Conservation (phyloP, 37 sponge, comb jelly and placozoan genomes). For the Beroe forskalii region DNA sequence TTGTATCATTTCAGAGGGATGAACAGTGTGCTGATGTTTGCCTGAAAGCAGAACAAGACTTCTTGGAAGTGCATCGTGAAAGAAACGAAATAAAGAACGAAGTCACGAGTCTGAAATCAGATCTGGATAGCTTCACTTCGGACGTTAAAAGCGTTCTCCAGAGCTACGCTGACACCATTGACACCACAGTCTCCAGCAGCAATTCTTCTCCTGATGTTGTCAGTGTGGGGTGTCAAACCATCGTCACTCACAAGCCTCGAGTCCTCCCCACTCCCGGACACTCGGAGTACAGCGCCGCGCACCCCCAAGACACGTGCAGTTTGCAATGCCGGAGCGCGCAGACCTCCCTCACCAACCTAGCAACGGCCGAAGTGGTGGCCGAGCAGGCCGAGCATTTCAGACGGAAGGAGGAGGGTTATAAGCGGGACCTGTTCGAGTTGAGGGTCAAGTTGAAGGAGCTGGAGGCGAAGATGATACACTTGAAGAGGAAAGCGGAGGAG, state of each 20-base stretch:
- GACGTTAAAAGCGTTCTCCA: neutral
- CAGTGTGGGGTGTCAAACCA: neutral
- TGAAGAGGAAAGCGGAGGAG: slow-evolving; percentile 32
- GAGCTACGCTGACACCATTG: neutral
- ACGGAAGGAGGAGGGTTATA: slow-evolving; percentile 4
- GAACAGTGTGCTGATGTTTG: neutral
- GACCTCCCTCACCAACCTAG: neutral
- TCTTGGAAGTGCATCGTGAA: neutral
- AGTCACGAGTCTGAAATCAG: neutral
- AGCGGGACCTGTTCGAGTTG: slow-evolving; percentile 18
- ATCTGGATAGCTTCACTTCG: neutral
- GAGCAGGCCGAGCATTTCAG: neutral
- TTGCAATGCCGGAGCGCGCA: neutral
- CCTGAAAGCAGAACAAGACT: neutral
- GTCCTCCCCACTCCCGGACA: neutral
- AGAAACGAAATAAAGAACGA: neutral
- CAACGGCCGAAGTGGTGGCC: neutral
- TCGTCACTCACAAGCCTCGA: neutral
- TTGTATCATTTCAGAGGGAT: neutral
- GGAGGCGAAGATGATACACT: slow-evolving; percentile 39
- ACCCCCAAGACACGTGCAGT: neutral
- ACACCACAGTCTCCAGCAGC: neutral
- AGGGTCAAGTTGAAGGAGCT: slow-evolving; percentile 37
- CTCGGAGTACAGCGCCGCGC: neutral
- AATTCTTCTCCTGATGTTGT: too few species aligned